phyloP scores from a whole-genome alignment of 2,797 vertebrate genomes.

The Sandelia bainsii region DNA sequence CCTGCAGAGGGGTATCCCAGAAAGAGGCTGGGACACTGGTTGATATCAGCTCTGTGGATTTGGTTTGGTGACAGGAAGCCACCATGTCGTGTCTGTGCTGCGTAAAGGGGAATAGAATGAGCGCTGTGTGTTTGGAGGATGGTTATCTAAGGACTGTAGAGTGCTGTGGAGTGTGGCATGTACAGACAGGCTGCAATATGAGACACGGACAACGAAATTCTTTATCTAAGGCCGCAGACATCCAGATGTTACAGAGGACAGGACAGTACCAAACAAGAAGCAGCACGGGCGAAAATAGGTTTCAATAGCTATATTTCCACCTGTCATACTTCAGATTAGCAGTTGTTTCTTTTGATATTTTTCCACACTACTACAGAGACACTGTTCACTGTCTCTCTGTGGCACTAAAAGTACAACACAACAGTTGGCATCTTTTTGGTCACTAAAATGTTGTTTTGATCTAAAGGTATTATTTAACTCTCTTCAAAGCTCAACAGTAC shows the following conservation, averaged over 20 bases:
- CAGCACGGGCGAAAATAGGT: background rate
- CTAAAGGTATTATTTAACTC: too few relatives aligned
- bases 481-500: too few relatives aligned
- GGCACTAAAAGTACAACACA: too few relatives aligned
- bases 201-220: constrained; percentile 39
- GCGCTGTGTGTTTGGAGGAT: constrained; percentile 9
- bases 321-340: background rate
- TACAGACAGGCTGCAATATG: constrained; percentile 53
- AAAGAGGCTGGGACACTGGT: background rate
- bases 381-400: too few relatives aligned
- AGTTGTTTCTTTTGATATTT: too few relatives aligned
- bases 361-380: too few relatives aligned
- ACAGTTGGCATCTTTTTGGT: too few relatives aligned
- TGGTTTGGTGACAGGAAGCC: constrained; percentile 36
- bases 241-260: constrained; percentile 22
- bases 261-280: constrained; percentile 1
- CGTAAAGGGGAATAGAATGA: constrained; percentile 33
- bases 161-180: constrained; percentile 34
- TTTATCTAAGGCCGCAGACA: constrained; percentile 49
- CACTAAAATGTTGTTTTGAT: too few relatives aligned
- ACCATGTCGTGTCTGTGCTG: constrained; percentile 47
- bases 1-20: constrained; percentile 16
- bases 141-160: constrained; percentile 52
- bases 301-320: background rate
- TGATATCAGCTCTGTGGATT: constrained; percentile 25